Conservation (phyloP, 1,140 invertebrate genomes). For the Gonioctena quinquepunctata region DNA sequence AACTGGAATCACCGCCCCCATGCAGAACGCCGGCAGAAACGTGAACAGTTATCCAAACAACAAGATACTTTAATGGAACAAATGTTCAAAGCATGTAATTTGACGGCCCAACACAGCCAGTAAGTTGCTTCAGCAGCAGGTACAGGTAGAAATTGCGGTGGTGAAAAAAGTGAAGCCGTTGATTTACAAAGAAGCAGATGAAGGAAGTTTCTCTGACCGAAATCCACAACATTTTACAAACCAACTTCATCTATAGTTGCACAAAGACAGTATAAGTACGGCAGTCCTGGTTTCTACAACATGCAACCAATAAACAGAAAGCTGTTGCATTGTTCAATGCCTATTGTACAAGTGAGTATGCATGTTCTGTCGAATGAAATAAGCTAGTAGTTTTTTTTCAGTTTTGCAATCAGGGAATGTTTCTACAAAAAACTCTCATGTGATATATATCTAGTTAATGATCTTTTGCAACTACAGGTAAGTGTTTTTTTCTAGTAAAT, state of each 20-base stretch:
- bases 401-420: constrained; percentile 77
- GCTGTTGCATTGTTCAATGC: constrained; percentile 50
- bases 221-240: constrained; percentile 84
- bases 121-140: constrained; percentile 84
- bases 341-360: constrained; percentile 48
- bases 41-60: constrained; percentile 61
- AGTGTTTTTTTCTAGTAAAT: constrained; percentile 58
- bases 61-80: constrained; percentile 85
- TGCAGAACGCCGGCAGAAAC: constrained; percentile 41
- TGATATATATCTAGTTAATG: constrained; percentile 98
- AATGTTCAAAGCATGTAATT: constrained; percentile 93
- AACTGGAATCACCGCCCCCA: constrained; percentile 46
- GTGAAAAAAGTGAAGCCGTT: constrained; percentile 78
- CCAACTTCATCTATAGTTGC: constrained; percentile 94
- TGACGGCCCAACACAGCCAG: constrained; percentile 91
- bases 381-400: constrained; percentile 57
- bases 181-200: constrained; percentile 75
- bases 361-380: not conserved
- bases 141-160: constrained; percentile 86
- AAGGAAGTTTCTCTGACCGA: constrained; percentile 79
- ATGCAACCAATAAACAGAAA: constrained; percentile 70
- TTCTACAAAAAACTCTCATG: constrained; percentile 91
- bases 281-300: constrained; percentile 90
- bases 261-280: constrained; percentile 98
- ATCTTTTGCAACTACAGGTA: constrained; percentile 97